Evolutionary conservation across 1,140 invertebrate genomes (phyloP), one percentile per base, ranked within the genome.

Genomic region (Dreissena polymorpha): DNA sequence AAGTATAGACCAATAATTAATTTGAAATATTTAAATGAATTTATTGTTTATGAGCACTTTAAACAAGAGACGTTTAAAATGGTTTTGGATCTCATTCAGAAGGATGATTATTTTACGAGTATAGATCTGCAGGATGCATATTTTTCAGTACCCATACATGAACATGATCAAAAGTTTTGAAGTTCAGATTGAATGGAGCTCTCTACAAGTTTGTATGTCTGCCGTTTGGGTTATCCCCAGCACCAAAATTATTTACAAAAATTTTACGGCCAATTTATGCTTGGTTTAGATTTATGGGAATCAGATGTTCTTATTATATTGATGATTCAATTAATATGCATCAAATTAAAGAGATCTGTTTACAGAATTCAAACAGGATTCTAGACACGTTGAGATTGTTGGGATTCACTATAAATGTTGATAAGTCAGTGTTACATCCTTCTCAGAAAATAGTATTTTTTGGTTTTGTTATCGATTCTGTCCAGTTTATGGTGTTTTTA

Each of bases 1-100:
- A 73, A 25, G 39, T 77, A 60, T 75, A 73, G 80, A 65, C 70
- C 64, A 16, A 63, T 84, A 23, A 82, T 86, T 21, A 86, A 86
- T 75, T 49, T 86, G 8, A 86, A 86, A 80, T 13, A 69, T 39
- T 39, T 84, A 18, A 86, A 86, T 50, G 18, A 74, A 14, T 83
- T 71, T 74, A 72, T 86, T 16, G 55, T 64, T 51, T 86, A 83
- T 84, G 13, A 74, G 29, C 81, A 83, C 65, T 84, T 86, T 65
- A 86, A 83, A 75, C 69, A 73, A 63, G 76, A 80, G 60, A 71
- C 25, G 25, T 39, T 74, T 50, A 50, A 25, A 0, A 49, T 50
- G 1, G 71, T 69, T 25, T 63, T 79, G n/a, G 83, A 84, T 68
- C 14, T 79, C 3, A 51, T 84, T 18, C 69, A 84, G 27, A 49